Base-by-base conservation (phyloP, 2,113 vertebrate genomes). In the Grallaria varia region DNA sequence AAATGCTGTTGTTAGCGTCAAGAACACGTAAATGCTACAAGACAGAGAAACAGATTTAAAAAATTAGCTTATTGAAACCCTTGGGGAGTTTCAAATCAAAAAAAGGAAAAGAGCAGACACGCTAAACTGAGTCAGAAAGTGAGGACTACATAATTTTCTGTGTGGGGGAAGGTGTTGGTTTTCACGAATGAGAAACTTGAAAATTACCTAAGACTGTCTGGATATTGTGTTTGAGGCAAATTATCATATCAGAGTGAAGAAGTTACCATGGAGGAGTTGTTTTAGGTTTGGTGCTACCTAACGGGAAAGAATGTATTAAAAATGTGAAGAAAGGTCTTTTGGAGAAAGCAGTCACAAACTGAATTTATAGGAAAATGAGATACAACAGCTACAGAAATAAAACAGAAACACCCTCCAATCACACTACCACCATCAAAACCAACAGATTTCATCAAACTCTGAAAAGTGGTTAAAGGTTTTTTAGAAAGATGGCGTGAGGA, bases 111-210 rank as follows among this genome's bases (percentile, higher is more conserved):
- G 33, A 86, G 13, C 6, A 79, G 37, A 82, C 18, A 35, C 13
- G 17, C 9, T 45, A 67, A 58, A 75, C 22, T 79, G 19, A 79
- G 14, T 2, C 31, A 81, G 64, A 62, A 79, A 82, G n/a, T 5
- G 11, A 85, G 10, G 8, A 63, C 9, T 33, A 14, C 8, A 18
- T n/a, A 3, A 66, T 69, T 64, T 45, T 53, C 31, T 75, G 35
- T n/a, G 14, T 7, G 11, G 4, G 11, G 20, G 10, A 18, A 18
- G 10, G 2, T 24, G 16, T 23, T 87, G 27, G 1, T 0, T 72
- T 74, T 75, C 58, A 17, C 79, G 13, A 83, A 79, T 17, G 6
- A 72, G 39, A 85, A 90, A 50, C 17, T 18, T 49, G 4, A 82
- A 90, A 78, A 71, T 28, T n/a, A n/a, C n/a, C n/a, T n/a, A n/a